phyloP scores from a whole-genome alignment of 2,888 invertebrate species.

The Poecilus cupreus region DNA sequence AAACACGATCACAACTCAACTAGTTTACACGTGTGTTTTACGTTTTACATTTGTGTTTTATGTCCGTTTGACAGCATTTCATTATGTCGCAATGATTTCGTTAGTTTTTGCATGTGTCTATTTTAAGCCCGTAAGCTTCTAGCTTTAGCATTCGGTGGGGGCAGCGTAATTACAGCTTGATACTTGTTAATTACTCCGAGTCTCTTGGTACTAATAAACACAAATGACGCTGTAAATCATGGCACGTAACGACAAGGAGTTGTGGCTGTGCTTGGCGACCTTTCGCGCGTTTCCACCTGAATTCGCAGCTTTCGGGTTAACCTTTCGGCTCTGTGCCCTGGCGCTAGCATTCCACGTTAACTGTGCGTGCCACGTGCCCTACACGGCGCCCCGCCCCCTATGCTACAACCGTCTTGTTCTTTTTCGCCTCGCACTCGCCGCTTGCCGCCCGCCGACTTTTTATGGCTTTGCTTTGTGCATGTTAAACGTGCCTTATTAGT shows the following conservation, averaged over 20 bases:
- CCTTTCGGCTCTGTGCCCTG: too few relatives aligned
- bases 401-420: not conserved
- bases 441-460: slow-evolving; percentile 50
- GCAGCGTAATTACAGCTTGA: slow-evolving; percentile 66
- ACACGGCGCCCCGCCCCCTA: too few relatives aligned
- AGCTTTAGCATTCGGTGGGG: slow-evolving; percentile 59
- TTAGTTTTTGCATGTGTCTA: slow-evolving; percentile 21
- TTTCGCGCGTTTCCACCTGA: too few relatives aligned
- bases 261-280: not conserved
- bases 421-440: not conserved
- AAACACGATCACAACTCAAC: slow-evolving; percentile 39
- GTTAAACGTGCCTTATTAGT: slow-evolving; percentile 62
- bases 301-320: too few relatives aligned
- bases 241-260: slow-evolving; percentile 11
- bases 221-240: slow-evolving; percentile 66
- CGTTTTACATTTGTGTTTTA: slow-evolving; percentile 9
- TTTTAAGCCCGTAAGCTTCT: not conserved
- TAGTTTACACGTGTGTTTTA: slow-evolving; percentile 31
- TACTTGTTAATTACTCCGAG: slow-evolving; percentile 67
- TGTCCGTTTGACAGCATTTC: not conserved
- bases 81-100: not conserved
- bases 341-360: too few relatives aligned
- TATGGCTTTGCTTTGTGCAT: slow-evolving; percentile 60
- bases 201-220: slow-evolving; percentile 67
- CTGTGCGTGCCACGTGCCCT: too few relatives aligned